These are phyloP conservation scores for Portunus trituberculatus DNA, from an alignment of 1,140 invertebrate genomes.

Conservation along the genomic window DNA sequence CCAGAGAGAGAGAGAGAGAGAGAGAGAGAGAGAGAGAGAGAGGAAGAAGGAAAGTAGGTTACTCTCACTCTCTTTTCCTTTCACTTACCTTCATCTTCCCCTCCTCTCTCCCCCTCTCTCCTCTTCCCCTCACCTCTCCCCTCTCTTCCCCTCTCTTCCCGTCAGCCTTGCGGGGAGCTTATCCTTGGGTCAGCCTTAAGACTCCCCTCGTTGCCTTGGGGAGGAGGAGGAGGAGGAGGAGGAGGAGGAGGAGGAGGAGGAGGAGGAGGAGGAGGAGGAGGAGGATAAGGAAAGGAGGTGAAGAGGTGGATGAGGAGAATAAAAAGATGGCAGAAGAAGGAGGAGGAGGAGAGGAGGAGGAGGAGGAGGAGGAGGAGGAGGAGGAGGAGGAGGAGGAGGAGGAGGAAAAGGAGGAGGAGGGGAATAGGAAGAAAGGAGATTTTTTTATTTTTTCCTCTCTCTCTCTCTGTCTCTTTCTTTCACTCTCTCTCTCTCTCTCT, in stretches of 20 bases:
- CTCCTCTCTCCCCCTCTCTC: too few species aligned
- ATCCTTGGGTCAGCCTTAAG: too few species aligned
- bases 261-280: neutral
- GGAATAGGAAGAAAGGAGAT: too few species aligned
- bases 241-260: neutral
- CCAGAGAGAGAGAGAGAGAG: too few species aligned
- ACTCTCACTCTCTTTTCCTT: too few species aligned
- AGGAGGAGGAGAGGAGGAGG: neutral
- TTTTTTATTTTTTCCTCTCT: neutral
- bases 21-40: too few species aligned
- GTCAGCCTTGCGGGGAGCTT: too few species aligned
- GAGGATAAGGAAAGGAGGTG: neutral
- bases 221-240: neutral
- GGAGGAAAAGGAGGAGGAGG: neutral
- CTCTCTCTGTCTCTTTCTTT: neutral
- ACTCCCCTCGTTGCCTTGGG: neutral
- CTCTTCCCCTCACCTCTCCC: too few species aligned
- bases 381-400: neutral
- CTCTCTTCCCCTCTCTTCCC: too few species aligned
- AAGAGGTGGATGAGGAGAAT: neutral
- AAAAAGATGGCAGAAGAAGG: neutral
- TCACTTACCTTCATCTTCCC: too few species aligned
- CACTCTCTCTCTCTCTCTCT: neutral
- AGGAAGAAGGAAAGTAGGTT: too few species aligned
- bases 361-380: neutral